Evolutionary conservation across 2,888 invertebrate genomes (phyloP).

Genomic region (Chrysolina oricalcia): DNA sequence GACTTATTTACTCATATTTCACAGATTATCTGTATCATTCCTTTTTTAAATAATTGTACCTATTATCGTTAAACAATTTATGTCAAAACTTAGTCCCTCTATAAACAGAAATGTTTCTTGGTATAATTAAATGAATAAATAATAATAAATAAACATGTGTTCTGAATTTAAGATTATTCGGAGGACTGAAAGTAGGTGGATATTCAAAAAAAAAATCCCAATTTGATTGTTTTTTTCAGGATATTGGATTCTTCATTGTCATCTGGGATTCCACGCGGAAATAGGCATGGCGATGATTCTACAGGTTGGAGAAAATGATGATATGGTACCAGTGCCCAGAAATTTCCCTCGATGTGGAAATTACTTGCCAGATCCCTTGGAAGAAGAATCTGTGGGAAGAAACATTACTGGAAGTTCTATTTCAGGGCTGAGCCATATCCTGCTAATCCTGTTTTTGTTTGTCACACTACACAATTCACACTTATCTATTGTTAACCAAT

Average conservation of each 20-base stretch:
- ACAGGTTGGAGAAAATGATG: slow-evolving; percentile 86
- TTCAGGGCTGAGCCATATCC: neutral
- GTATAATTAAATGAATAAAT: too few relatives aligned
- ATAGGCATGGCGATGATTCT: slow-evolving; percentile 91
- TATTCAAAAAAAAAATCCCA: too few relatives aligned
- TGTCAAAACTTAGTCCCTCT: too few relatives aligned
- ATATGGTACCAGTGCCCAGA: slow-evolving; percentile 83
- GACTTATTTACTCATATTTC: too few relatives aligned
- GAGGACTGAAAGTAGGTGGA: too few relatives aligned
- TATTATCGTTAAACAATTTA: too few relatives aligned
- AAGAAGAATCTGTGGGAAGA: neutral
- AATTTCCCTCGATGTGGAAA: slow-evolving; percentile 84
- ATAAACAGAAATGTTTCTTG: too few relatives aligned
- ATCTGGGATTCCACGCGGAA: slow-evolving; percentile 93
- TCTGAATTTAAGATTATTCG: too few relatives aligned
- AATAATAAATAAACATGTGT: too few relatives aligned
- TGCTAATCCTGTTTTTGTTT: neutral
- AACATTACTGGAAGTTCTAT: neutral
- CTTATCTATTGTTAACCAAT: neutral
- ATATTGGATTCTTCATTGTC: slow-evolving; percentile 94
- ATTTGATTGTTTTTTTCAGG: slow-evolving; percentile 70
- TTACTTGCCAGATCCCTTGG: slow-evolving; percentile 57
- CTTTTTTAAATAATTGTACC: too few relatives aligned
- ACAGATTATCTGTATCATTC: too few relatives aligned
- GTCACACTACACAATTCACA: neutral